Percentiles rank a stretch among this genome's conserved stretches.
These are phyloP conservation scores for Porites rus DNA, from an alignment of 92 coral and sea anemone species.

Conservation along the genomic window DNA sequence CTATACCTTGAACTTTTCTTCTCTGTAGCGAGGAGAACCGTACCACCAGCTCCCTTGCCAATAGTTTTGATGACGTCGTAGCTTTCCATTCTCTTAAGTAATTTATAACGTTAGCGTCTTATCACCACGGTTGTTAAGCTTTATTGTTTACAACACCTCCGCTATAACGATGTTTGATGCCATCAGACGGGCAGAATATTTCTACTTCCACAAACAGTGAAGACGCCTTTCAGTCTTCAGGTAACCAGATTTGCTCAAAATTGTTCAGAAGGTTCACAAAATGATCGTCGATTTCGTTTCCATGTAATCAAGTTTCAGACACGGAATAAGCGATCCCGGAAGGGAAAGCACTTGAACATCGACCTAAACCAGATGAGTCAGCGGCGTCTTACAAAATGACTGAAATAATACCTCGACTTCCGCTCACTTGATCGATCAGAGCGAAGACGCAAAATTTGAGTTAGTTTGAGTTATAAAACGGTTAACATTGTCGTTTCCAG, in stretches of 20 bases:
- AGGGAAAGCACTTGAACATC: no score
- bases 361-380: no score
- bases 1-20: slow-evolving; percentile 78
- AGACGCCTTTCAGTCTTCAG: background rate
- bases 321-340: background rate
- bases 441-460: no score
- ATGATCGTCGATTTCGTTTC: background rate
- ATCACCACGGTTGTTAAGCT: background rate
- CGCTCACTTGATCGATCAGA: no score
- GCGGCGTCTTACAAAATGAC: no score
- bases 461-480: no score
- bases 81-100: slow-evolving; percentile 67
- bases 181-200: background rate
- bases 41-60: slow-evolving; percentile 94
- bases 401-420: no score
- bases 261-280: background rate
- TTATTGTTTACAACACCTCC: background rate
- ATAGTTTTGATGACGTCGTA: slow-evolving; percentile 78
- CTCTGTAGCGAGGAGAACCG: slow-evolving; percentile 85
- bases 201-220: background rate
- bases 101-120: background rate
- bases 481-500: no score
- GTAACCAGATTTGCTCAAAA: background rate
- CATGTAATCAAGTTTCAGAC: background rate
- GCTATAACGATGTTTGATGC: background rate